Conservation (phyloP, 1,140 invertebrate genomes). For the Lepidostoma basale region DNA sequence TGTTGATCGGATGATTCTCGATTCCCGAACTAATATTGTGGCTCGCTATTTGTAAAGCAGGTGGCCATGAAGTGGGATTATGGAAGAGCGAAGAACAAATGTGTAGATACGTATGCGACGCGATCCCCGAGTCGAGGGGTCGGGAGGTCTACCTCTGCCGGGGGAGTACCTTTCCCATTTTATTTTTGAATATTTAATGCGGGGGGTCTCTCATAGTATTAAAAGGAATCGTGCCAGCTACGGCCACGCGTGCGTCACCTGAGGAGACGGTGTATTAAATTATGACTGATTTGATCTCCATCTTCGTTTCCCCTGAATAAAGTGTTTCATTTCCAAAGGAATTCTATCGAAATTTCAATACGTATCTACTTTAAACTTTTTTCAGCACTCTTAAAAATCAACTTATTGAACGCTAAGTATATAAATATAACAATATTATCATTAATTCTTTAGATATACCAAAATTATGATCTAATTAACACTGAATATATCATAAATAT, state of each 20-base stretch:
- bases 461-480: too few species aligned
- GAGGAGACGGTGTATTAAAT: background rate
- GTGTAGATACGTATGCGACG: conserved; percentile 10
- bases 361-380: background rate
- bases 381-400: too few species aligned
- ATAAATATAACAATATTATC: too few species aligned
- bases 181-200: conserved; percentile 18
- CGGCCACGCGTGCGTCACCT: conserved; percentile 3
- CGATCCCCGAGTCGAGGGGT: background rate
- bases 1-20: background rate
- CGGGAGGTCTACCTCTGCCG: background rate
- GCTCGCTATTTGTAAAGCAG: conserved; percentile 12
- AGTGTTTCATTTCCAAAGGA: background rate
- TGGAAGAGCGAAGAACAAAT: background rate
- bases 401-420: too few species aligned
- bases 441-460: too few species aligned
- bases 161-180: conserved; percentile 3
- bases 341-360: background rate
- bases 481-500: too few species aligned
- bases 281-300: background rate
- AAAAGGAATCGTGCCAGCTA: background rate
- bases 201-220: conserved; percentile 1
- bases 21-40: conserved; percentile 5
- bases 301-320: background rate
- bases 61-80: conserved; percentile 16